These are phyloP conservation scores for Telmatochromis sp. DNA, from an alignment of 2,113 vertebrate species.

Conservation along the genomic window DNA sequence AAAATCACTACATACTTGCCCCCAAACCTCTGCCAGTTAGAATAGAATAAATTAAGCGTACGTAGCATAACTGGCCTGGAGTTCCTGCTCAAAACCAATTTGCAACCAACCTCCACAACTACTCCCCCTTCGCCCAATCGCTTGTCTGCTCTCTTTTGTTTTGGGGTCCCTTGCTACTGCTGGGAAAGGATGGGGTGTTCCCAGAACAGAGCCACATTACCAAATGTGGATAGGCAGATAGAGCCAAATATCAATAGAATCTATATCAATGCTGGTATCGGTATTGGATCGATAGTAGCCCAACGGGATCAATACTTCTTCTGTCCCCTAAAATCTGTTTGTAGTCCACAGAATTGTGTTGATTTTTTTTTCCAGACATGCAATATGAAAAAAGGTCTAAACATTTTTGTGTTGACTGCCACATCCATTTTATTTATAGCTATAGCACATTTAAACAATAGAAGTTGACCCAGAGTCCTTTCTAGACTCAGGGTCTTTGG, in stretches of 20 bases:
- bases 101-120: background rate
- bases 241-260: background rate
- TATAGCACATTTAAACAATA: background rate
- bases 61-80: background rate
- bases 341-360: background rate
- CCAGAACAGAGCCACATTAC: background rate
- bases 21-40: background rate
- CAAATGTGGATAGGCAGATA: background rate
- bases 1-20: background rate
- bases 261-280: background rate
- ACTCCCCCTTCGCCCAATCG: background rate
- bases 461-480: background rate
- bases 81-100: background rate
- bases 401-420: background rate
- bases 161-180: background rate
- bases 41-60: background rate
- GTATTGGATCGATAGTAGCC: background rate
- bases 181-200: background rate
- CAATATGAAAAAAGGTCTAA: background rate
- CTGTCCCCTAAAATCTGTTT: background rate
- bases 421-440: background rate
- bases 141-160: background rate
- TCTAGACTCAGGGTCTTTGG: background rate
- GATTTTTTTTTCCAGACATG: background rate
- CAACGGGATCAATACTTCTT: background rate